Percentiles rank a stretch among this genome's conserved stretches.
phyloP scores from a whole-genome alignment of 2,113 vertebrate species.

The Rhinolophus ferrumequinum region DNA sequence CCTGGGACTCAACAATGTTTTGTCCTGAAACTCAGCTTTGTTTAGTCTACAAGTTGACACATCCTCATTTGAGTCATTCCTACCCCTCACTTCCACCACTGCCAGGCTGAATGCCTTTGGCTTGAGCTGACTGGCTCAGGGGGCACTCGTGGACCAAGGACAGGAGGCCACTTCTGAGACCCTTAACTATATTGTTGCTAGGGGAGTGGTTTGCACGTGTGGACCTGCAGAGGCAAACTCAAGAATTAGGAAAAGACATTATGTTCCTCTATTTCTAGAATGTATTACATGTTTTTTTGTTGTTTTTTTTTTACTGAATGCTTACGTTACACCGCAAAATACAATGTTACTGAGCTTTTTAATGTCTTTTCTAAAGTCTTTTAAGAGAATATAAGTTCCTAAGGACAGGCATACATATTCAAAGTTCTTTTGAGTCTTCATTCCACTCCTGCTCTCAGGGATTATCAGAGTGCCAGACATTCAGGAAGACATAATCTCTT shows the following conservation, averaged over 20 bases:
- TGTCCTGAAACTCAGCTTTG: neutral
- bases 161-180: neutral
- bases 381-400: neutral
- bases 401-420: neutral
- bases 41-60: neutral
- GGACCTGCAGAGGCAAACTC: neutral
- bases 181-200: neutral
- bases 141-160: neutral
- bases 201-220: neutral
- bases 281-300: neutral
- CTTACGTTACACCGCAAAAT: neutral
- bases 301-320: neutral
- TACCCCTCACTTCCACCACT: neutral
- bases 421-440: neutral
- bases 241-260: neutral
- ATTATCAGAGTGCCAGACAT: neutral
- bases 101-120: neutral
- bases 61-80: neutral
- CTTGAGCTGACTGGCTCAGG: neutral
- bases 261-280: conserved; percentile 20
- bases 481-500: neutral
- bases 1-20: neutral
- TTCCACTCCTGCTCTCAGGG: neutral
- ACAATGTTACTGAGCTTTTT: neutral
- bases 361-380: neutral